Conservation (phyloP, 2,888 invertebrate genomes). For the Hyppa rectilinea region DNA sequence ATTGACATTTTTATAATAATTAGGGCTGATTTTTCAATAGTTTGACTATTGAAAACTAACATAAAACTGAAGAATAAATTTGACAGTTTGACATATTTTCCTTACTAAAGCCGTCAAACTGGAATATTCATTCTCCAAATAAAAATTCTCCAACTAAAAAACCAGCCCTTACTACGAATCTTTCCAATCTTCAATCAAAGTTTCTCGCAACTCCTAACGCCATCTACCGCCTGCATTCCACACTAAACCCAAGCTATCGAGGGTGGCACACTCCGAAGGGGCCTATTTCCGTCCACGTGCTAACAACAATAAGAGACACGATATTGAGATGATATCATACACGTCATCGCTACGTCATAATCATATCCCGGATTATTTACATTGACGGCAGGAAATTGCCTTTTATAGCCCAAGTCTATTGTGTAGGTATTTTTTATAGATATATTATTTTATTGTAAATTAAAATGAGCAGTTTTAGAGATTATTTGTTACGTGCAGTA, state of each 20-base stretch:
- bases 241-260: slow-evolving; percentile 46
- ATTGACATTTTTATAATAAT: no score
- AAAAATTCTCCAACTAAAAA: no score
- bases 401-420: slow-evolving; percentile 69
- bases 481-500: background rate
- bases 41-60: no score
- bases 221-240: slow-evolving; percentile 73
- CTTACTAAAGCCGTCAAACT: no score
- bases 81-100: no score
- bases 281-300: slow-evolving; percentile 88
- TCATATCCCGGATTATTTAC: slow-evolving; percentile 83
- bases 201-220: slow-evolving; percentile 64
- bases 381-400: slow-evolving; percentile 85
- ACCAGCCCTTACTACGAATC: background rate
- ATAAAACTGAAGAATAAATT: no score
- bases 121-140: no score
- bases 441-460: slow-evolving; percentile 37
- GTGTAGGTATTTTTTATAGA: slow-evolving; percentile 51
- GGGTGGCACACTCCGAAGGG: slow-evolving; percentile 69
- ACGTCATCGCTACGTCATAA: slow-evolving; percentile 84
- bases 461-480: slow-evolving; percentile 36
- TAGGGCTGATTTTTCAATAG: no score
- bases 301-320: slow-evolving; percentile 80
- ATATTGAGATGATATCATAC: slow-evolving; percentile 78
- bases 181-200: background rate